Evolutionary conservation across 2,888 invertebrate genomes (phyloP), one percentile per base, ranked within the genome.

Genomic region (Imbricaverruca yamaguchii): DNA sequence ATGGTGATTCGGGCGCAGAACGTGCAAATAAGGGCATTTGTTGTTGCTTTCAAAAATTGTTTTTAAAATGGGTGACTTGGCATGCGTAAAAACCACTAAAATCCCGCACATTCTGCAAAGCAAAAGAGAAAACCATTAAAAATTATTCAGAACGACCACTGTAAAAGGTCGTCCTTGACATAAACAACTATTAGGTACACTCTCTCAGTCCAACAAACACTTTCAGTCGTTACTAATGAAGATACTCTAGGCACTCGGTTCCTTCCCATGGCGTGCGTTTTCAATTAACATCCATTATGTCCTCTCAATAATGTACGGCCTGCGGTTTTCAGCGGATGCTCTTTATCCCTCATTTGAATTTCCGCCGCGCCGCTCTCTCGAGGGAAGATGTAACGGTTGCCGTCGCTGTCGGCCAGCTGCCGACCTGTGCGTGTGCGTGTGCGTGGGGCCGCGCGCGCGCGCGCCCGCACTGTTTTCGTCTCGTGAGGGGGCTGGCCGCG

Each of bases 301-400:
- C 67, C 67, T 11, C 25, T 67, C 21, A 67, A 67, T 67, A 67
- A 67, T 67, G 67, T 25, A 67, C 67, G 67, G 25, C 10, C 21
- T 11, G 67, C 25, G 67, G 67, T n/a, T 67, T 67, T 13, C 67
- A 25, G 1, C 25, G 25, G 25, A 3, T 7, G 67, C 12, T 67
- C 23, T 25, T 23, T 67, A 67, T 67, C 67, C 67, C 67, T 67
- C 67, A 67, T 67, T 67, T 67, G 67, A 67, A 67, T 67, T 67
- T 25, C 67, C 1, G 67, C 67, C 25, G 25, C 12, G 25, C 7
- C 12, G 25, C 25, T 8, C n/a, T n/a, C 25, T 25, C 1, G 10
- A 11, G 21, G 12, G 21, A 23, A 12, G 11, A 11, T 67, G 11
- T 67, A 67, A 67, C 67, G 67, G 67, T 67, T 21, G 1, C 11